Evolutionary conservation across 2,888 invertebrate species (phyloP).

Genomic region (Thymelicus sylvestris): DNA sequence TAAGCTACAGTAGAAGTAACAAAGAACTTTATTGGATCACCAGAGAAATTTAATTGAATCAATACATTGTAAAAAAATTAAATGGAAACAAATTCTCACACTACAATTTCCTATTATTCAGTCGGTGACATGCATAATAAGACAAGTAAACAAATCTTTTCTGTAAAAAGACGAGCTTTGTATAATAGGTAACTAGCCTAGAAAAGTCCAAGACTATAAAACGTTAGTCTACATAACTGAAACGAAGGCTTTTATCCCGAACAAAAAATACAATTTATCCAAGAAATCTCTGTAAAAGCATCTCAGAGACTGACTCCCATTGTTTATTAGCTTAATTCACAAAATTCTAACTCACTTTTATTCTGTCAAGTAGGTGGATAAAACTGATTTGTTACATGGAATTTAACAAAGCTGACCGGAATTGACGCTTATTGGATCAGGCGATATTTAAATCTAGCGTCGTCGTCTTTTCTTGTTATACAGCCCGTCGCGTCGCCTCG

Average conservation of each 20-base stretch:
- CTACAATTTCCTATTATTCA: too few species aligned
- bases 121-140: too few species aligned
- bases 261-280: neutral
- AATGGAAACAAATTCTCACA: neutral
- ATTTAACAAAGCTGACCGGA: constrained; percentile 14
- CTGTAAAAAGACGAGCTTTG: too few species aligned
- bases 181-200: too few species aligned
- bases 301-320: neutral
- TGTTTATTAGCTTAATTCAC: neutral
- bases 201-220: too few species aligned
- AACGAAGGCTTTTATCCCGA: too few species aligned
- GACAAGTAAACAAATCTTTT: too few species aligned
- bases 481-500: constrained; percentile 21
- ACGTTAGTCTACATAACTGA: too few species aligned
- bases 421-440: constrained; percentile 7
- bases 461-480: constrained; percentile 16
- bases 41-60: too few species aligned
- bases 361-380: constrained; percentile 2
- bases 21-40: too few species aligned
- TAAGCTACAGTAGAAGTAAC: neutral
- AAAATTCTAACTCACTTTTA: constrained; percentile 6
- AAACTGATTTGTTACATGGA: constrained; percentile 15
- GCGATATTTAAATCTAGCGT: constrained; percentile 22
- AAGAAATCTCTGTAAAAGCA: neutral
- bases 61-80: neutral